phyloP scores from a whole-genome alignment of 2,113 vertebrate species.

The Circaetus gallicus region DNA sequence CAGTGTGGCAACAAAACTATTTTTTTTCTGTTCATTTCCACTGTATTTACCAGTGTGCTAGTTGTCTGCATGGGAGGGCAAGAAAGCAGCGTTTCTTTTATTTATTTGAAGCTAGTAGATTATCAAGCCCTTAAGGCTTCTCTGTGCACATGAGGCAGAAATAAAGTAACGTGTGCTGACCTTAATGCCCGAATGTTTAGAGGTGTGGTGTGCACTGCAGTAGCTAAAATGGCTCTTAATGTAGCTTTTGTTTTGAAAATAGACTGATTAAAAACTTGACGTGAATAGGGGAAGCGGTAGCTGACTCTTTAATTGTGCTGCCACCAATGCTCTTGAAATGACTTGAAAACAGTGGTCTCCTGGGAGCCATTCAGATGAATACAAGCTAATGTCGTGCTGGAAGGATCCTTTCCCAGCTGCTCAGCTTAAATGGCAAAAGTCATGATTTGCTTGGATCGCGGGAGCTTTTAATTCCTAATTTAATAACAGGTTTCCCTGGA shows the following conservation, averaged over 20 bases:
- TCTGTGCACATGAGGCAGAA: neutral
- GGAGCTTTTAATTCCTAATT: slow-evolving; percentile 55
- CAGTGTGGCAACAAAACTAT: neutral
- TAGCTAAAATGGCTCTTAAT: neutral
- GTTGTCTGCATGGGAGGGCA: neutral
- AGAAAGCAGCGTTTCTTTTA: neutral
- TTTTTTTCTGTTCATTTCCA: neutral
- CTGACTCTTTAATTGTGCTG: slow-evolving; percentile 41
- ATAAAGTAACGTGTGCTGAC: neutral
- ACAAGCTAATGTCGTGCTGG: neutral
- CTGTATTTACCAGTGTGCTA: neutral
- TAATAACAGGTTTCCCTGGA: neutral
- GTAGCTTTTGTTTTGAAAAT: slow-evolving; percentile 39
- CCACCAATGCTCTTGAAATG: slow-evolving; percentile 28
- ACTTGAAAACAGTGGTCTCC: slow-evolving; percentile 36
- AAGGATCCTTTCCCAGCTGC: slow-evolving; percentile 42
- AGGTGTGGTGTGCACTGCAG: neutral
- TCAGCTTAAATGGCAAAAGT: slow-evolving; percentile 31
- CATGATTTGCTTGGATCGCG: neutral
- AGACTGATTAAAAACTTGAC: slow-evolving; percentile 40
- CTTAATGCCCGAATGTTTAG: neutral
- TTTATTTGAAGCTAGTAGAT: neutral
- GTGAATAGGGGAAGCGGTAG: neutral
- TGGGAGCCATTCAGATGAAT: slow-evolving; percentile 3
- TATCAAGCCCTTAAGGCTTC: neutral